Base-by-base conservation (phyloP, 2,797 vertebrate genomes). In the Trachurus trachurus region DNA sequence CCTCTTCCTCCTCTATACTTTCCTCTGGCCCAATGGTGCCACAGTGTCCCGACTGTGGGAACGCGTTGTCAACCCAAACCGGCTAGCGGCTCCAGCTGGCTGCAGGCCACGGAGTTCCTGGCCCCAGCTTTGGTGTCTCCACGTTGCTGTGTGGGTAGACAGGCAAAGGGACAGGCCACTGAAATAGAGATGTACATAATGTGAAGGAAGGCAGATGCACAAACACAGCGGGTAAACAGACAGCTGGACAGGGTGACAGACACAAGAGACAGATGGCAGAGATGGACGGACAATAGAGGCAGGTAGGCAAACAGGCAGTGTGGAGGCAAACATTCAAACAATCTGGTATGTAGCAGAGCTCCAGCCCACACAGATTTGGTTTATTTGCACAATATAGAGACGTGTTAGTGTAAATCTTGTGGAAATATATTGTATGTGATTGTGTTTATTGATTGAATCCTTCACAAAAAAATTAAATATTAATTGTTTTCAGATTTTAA, bases 21-120 rank as follows among this genome's bases (percentile, higher is more conserved):
- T 83, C 50, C 79, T 56, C 45, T 21, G 67, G 70, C 60, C 72
- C 61, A 26, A 0, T 6, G 78, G 85, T 87, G 82, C 85, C 87
- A 78, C 66, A 9, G 42, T 78, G 82, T 91, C 80, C 83, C 58
- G 67, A 68, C 78, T 82, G 81, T 68, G 61, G 79, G 76, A 71
- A 77, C 80, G 69, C 59, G 22, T 81, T 68, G 87, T 86, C 80
- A 86, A 49, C 56, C 40, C 22, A 37, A 67, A 76, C 66, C 74
- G 73, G 67, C 73, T 26, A 65, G 69, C 12, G 45, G 61, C 75
- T 78, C 74, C 65, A 76, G 60, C 71, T 83, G 85, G 80, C 82
- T 68, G 44, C 1, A 2, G 42, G 68, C 76, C 76, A 74, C 1
- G 4, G 53, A 44, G 67, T 74, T 82, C 54, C 71, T 44, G 26